Conservation (phyloP, 2,888 invertebrate genomes). For the Chloroclystis v-ata region DNA sequence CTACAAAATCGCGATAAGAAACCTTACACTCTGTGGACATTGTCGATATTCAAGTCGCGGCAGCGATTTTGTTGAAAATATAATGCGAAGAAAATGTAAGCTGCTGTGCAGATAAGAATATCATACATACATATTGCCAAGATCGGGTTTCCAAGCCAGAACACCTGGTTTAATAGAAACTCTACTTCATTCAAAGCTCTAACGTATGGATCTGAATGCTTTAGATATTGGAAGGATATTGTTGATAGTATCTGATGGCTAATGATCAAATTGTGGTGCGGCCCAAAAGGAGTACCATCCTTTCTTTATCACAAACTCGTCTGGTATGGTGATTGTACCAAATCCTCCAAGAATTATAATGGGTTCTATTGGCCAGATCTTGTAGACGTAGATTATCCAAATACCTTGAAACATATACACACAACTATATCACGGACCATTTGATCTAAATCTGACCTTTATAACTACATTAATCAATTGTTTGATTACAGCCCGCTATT, state of each 20-base stretch:
- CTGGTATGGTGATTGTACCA: too few relatives aligned
- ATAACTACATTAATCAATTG: neutral
- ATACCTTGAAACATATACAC: neutral
- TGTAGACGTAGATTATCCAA: too few relatives aligned
- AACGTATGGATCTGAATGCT: neutral
- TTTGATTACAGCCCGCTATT: neutral
- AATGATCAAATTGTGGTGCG: too few relatives aligned
- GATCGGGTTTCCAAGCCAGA: neutral
- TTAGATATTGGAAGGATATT: neutral
- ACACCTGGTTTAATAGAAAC: slow-evolving; percentile 4
- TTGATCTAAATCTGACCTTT: slow-evolving; percentile 1
- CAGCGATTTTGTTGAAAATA: slow-evolving; percentile 7
- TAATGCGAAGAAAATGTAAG: slow-evolving; percentile 1
- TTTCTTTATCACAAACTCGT: too few relatives aligned
- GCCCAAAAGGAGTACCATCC: too few relatives aligned
- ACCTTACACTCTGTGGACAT: slow-evolving; percentile 6
- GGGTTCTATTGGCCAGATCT: too few relatives aligned
- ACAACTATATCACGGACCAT: neutral
- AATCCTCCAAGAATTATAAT: too few relatives aligned
- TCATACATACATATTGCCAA: slow-evolving; percentile 5
- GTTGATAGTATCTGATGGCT: neutral
- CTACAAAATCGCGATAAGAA: too few relatives aligned
- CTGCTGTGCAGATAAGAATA: slow-evolving; percentile 5
- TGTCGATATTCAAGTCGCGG: neutral
- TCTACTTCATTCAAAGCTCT: neutral